phyloP scores from a whole-genome alignment of 2,113 vertebrate genomes.

The Protobothrops mucrosquamatus region DNA sequence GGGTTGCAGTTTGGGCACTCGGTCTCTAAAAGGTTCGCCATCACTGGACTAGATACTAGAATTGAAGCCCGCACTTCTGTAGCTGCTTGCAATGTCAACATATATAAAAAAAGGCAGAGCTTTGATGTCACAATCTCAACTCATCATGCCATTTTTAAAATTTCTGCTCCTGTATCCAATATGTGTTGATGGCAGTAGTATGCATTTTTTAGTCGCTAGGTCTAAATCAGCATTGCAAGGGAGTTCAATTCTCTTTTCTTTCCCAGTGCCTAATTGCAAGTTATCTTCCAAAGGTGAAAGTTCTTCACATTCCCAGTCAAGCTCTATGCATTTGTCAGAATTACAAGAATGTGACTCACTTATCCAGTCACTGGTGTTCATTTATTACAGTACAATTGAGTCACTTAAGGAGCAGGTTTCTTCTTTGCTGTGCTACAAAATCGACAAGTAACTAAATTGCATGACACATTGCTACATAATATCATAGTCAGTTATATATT shows the following conservation, averaged over 20 bases:
- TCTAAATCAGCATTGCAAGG: not conserved
- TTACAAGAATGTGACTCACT: not conserved
- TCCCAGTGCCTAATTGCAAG: not conserved
- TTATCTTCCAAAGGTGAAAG: not conserved
- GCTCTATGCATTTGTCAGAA: not conserved
- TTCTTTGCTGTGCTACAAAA: constrained; percentile 46
- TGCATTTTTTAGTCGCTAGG: not conserved
- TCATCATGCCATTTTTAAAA: not conserved
- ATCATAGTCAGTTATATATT: constrained; percentile 55
- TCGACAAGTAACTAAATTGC: constrained; percentile 61
- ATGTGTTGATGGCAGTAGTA: not conserved
- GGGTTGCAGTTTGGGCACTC: too few species aligned
- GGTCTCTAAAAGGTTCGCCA: too few species aligned
- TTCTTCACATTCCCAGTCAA: not conserved
- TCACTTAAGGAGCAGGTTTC: constrained; percentile 61
- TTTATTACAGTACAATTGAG: constrained; percentile 46
- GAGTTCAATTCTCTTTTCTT: not conserved
- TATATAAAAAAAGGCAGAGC: not conserved
- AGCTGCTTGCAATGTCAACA: not conserved
- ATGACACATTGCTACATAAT: constrained; percentile 67
- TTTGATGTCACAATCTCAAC: not conserved
- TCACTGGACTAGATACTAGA: not conserved
- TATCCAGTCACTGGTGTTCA: not conserved
- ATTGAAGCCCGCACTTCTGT: not conserved
- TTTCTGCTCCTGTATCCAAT: not conserved